Evolutionary conservation across 2,113 vertebrate species (phyloP), one percentile per base, ranked within the genome.

Genomic region (Gnathonemus longibarbis): DNA sequence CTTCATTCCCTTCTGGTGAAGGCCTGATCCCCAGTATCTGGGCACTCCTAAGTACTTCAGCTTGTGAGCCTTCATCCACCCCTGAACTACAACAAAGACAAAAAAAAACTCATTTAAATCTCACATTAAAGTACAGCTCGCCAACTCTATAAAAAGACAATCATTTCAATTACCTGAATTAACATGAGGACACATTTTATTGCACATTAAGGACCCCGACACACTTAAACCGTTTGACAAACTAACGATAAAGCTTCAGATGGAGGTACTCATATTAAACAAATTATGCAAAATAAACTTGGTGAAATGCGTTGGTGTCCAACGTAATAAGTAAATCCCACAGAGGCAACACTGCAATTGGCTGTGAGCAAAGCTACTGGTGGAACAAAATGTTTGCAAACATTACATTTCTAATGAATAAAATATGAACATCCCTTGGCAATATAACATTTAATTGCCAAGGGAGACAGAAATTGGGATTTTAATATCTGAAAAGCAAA

Each of bases 1-100:
- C 89, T 96, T 97, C 84, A 96, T 98, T 91, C 95, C 97, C 94
- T 95, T 97, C 91, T 96, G 96, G 90, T 99, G 98, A 88, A 98
- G 97, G 88, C 98, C 98, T 91, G 97, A 98, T 84, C 97, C 98
- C 98, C 98, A 99, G 45, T 98, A 99, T 92, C 95, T 96, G 80
- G 98, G 98, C 88, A 99, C 97, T 89, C 98, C 98, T 93, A 99
- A 93, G 91, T 96, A 96, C 90, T 98, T 98, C 92, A 97, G 53
- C 91, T 98, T 97, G 93, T 92, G 96, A 39, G 97, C 94, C 91
- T 94, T 97, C 91, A 96, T 97, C 98, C 98, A 99, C 89, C 94
- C 96, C 91, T 96, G 95, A 96, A 99, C 98, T 99, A 91, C 80
- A 93, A 91, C 6, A 58, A 48, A 50, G 19, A 42, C 70, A 86